These are phyloP conservation scores for Pithys albifrons DNA, from an alignment of 2,113 vertebrate species.

Conservation along the genomic window DNA sequence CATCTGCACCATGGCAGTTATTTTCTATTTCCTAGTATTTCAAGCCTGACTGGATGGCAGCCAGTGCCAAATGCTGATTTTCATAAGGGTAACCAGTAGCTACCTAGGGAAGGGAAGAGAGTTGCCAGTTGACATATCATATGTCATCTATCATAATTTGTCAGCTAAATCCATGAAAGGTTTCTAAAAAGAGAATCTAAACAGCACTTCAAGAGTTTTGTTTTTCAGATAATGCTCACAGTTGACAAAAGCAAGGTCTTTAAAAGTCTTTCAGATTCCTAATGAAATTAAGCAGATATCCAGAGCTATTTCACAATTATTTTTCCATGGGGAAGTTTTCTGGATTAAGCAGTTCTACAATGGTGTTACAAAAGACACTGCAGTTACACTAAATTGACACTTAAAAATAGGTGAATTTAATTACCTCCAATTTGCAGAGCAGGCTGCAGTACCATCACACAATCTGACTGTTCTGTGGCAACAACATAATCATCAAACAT, in stretches of 20 bases:
- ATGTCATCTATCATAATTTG: slow-evolving; percentile 59
- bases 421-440: neutral
- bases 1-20: neutral
- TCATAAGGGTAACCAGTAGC: slow-evolving; percentile 20
- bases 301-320: neutral
- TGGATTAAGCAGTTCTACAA: neutral
- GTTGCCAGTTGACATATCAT: neutral
- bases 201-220: neutral
- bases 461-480: neutral
- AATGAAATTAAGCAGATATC: neutral
- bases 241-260: neutral
- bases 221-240: neutral
- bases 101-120: slow-evolving; percentile 32
- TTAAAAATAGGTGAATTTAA: neutral
- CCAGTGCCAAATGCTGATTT: slow-evolving; percentile 48
- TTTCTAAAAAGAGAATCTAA: slow-evolving; percentile 41
- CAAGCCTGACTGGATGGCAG: slow-evolving; percentile 29
- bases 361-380: neutral
- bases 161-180: slow-evolving; percentile 20
- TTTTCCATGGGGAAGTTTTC: neutral
- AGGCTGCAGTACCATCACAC: neutral
- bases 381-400: neutral
- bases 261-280: neutral
- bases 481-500: neutral
- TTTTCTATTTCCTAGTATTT: slow-evolving; percentile 43